Evolutionary conservation across 2,888 invertebrate genomes (phyloP), one percentile per base, ranked within the genome.

Genomic region (Rhagium mordax): DNA sequence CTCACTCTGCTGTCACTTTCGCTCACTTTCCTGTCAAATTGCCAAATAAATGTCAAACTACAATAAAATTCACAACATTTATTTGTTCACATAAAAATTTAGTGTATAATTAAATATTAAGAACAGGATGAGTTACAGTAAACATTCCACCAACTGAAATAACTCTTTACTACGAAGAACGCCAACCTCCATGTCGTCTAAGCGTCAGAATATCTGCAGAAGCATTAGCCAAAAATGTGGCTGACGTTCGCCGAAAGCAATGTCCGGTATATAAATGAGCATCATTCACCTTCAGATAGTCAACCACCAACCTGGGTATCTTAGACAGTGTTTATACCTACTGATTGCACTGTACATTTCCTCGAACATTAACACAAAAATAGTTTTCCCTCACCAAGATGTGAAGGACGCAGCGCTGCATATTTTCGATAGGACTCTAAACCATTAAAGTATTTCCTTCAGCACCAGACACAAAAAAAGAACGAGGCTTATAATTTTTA

Each of bases 381-480:
- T 13, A 59, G 29, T 59, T 15, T 59, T 62, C 27, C 27, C 27
- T 59, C 59, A 59, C 59, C 29, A 59, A 29, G 15, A 59, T 59
- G 29, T 59, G 8, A 59, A 59, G 29, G 29, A 29, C n/a, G 59
- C 27, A 27, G 27, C 27, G 3, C 27, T 27, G 27, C 29, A 59
- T 59, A 59, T 59, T 59, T 59, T 59, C 59, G 16, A 59, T 59
- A 59, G 51, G 51, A 10, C 51, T 51, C 51, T 51, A 51, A 51
- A 51, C 51, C 51, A 51, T 51, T 51, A 27, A 51, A 51, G 16
- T 16, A 7, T 51, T 51, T 51, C 51, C 51, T 51, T 51, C 51
- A 51, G 51, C 29, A 59, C 59, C 59, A 59, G 59, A 59, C 59
- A 59, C 29, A 5, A 59, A 1, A 59, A 7, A 59, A 59, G 29